Evolutionary conservation across 2,888 invertebrate species (phyloP).

Genomic region (Leucania comma): DNA sequence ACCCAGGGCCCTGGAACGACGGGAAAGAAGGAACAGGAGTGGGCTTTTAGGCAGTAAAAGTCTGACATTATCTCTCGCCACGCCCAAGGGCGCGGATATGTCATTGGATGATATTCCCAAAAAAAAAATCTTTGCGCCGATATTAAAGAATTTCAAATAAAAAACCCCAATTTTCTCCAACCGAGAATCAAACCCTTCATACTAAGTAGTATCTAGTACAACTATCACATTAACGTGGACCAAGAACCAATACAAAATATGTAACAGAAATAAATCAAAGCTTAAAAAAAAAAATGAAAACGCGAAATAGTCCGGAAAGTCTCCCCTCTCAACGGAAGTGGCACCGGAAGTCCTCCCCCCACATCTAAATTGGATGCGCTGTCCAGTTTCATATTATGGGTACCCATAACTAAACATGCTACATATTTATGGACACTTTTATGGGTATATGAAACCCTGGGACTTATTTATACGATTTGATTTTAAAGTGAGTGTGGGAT

Average conservation of each 20-base stretch:
- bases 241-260: not conserved
- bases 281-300: conserved; percentile 5
- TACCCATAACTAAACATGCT: conserved; percentile 36
- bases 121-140: too few relatives aligned
- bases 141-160: not conserved
- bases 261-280: not conserved
- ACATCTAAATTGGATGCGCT: conserved; percentile 60
- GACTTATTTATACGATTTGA: conserved; percentile 38
- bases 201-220: not conserved
- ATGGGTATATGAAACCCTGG: conserved; percentile 51
- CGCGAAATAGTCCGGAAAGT: conserved; percentile 22
- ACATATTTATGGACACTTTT: conserved; percentile 53
- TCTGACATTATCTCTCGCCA: too few relatives aligned
- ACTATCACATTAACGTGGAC: not conserved
- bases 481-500: conserved; percentile 12
- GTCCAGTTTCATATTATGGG: conserved; percentile 57
- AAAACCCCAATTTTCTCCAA: not conserved
- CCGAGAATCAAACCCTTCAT: not conserved
- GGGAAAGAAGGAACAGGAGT: too few relatives aligned
- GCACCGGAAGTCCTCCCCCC: conserved; percentile 58
- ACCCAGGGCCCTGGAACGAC: too few relatives aligned
- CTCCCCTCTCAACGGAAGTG: conserved; percentile 55
- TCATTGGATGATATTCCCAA: too few relatives aligned
- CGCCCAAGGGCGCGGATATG: too few relatives aligned
- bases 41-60: too few relatives aligned